These are phyloP conservation scores for Bellardia bayeri DNA, from an alignment of 2,888 invertebrate species.

Conservation along the genomic window DNA sequence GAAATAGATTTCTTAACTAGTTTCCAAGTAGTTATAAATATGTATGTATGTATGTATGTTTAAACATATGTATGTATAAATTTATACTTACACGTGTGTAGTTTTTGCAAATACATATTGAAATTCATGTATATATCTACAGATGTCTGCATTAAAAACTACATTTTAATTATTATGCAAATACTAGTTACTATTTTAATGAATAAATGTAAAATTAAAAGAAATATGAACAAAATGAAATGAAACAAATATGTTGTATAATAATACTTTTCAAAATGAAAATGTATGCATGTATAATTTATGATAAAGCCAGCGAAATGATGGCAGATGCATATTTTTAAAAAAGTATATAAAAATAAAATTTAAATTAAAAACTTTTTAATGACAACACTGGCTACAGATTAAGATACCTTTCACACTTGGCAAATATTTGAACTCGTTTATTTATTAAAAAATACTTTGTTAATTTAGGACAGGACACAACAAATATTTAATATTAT, in stretches of 20 bases:
- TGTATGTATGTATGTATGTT: no score
- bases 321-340: background rate
- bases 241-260: background rate
- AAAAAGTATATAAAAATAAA: background rate
- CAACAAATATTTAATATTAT: no score
- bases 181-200: slow-evolving; percentile 65
- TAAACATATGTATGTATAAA: no score
- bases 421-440: background rate
- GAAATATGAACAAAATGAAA: background rate
- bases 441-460: no score
- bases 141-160: slow-evolving; percentile 40
- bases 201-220: slow-evolving; percentile 44
- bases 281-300: background rate
- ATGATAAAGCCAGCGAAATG: background rate
- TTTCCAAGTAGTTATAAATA: no score
- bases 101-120: background rate
- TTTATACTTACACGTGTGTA: background rate
- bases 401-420: background rate
- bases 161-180: slow-evolving; percentile 80
- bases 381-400: no score
- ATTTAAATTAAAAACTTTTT: no score
- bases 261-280: slow-evolving; percentile 6
- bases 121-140: background rate
- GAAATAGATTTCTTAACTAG: no score
- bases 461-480: no score